Evolutionary conservation across 1,140 invertebrate genomes (phyloP).

Genomic region (Orussus abietinus): DNA sequence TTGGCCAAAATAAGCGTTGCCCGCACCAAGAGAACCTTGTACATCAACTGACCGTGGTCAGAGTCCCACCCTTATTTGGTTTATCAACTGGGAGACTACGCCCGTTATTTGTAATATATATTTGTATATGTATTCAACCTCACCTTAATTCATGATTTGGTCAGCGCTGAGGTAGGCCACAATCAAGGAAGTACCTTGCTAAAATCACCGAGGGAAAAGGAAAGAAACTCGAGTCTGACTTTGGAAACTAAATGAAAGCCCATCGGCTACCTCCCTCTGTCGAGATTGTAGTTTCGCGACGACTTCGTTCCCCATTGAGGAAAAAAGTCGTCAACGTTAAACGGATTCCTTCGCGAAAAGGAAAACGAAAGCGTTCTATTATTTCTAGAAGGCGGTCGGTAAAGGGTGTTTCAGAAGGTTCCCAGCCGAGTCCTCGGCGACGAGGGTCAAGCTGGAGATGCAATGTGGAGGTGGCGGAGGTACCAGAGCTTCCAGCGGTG

Average conservation of each 20-base stretch:
- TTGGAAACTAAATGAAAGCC: conserved; percentile 9
- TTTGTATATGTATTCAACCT: too few relatives aligned
- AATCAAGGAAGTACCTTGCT: conserved; percentile 5
- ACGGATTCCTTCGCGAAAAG: conserved; percentile 4
- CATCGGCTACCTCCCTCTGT: conserved; percentile 2
- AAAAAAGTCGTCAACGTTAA: conserved; percentile 5
- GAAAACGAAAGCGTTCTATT: conserved; percentile 1
- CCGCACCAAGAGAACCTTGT: too few relatives aligned
- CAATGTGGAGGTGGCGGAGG: conserved; percentile 40
- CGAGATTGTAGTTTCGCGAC: background rate
- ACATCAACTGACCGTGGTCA: too few relatives aligned
- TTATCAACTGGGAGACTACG: too few relatives aligned
- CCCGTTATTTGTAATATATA: too few relatives aligned
- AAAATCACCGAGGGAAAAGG: background rate
- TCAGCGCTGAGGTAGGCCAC: too few relatives aligned
- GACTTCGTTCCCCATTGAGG: background rate
- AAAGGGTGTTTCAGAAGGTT: conserved; percentile 50
- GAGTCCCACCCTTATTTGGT: too few relatives aligned
- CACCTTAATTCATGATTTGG: too few relatives aligned
- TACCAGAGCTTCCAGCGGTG: conserved; percentile 43
- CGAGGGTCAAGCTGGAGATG: conserved; percentile 35
- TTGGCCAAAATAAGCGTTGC: too few relatives aligned
- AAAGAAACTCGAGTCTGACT: background rate
- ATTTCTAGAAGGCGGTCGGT: conserved; percentile 43
- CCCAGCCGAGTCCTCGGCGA: conserved; percentile 50